phyloP scores from a whole-genome alignment of 2,888 invertebrate species.

The Amiota minor region DNA sequence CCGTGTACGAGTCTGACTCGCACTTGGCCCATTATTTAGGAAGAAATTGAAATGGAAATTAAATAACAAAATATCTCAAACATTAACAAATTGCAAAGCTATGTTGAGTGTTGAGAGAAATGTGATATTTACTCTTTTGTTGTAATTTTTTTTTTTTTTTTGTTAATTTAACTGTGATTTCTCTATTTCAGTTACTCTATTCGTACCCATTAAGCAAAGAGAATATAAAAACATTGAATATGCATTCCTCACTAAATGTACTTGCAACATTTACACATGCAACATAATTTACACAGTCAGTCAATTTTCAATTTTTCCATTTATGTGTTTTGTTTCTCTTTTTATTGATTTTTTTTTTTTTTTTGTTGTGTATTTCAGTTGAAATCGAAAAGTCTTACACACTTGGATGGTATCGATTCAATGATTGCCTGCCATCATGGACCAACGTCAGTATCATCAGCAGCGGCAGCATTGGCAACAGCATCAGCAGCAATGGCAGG shows the following conservation, averaged over 20 bases:
- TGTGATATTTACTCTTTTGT: too few species aligned
- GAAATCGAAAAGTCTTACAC: constrained; percentile 82
- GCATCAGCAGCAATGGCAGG: constrained; percentile 31
- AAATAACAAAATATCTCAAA: too few species aligned
- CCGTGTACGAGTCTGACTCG: too few species aligned
- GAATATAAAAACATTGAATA: background rate
- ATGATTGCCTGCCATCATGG: constrained; percentile 70
- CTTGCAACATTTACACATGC: background rate
- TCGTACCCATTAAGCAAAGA: too few species aligned
- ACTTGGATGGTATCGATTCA: constrained; percentile 80
- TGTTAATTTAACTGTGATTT: too few species aligned
- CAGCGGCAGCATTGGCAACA: constrained; percentile 20
- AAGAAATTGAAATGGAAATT: too few species aligned
- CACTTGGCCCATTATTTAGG: too few species aligned
- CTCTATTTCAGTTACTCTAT: too few species aligned
- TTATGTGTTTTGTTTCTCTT: background rate
- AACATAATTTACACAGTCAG: background rate
- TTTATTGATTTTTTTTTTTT: constrained; percentile 19
- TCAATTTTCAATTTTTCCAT: background rate
- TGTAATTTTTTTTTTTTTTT: too few species aligned
- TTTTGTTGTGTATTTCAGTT: constrained; percentile 76
- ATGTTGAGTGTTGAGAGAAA: too few species aligned
- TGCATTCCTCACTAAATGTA: background rate
- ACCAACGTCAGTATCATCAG: constrained; percentile 41
- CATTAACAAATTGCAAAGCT: too few species aligned